Base-by-base conservation (phyloP, 1,140 invertebrate species). In the Drosophila micromelanica region DNA sequence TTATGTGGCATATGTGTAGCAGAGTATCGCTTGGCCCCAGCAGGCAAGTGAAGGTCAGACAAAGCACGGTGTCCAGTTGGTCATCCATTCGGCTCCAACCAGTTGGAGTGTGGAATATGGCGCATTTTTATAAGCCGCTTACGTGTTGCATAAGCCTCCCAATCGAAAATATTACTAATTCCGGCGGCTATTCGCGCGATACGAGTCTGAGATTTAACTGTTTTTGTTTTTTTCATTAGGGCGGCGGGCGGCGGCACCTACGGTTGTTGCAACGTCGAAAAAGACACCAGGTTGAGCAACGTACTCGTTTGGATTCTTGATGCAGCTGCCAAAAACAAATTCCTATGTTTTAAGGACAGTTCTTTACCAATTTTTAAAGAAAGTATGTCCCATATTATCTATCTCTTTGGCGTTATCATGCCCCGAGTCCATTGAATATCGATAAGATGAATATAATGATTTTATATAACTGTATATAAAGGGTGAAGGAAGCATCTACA, bases 21-120 rank as follows among this genome's bases (percentile, higher is more conserved):
- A 38, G 38, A 32, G 51, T 45, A 27, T 9, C 46, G 35, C 35
- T 42, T 9, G 6, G 5, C 35, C 42, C 20, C 30, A 27, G 59
- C 68, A 55, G 37, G 59, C 68, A 55, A 70, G 51, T 71, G 68
- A 71, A 71, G 68, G 68, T 71, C 68, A 49, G 3, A 40, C 57
- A n/a, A 43, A 57, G 38, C 20, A 5, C 30, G 11, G 27, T 23
- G 40, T 17, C 30, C 56, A 37, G 30, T 32, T 54, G 27, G n/a
- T n/a, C 23, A 11, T 30, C 23, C 54, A 42, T 15, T 30, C 8
- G 54, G 32, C 20, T 61, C 46, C 46, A 27, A 5, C 23, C 5
- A 6, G 48, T 35, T 51, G 7, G 27, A 15, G 30, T 35, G 48
- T 51, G 7, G 13, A 27, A 27, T 51, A 30, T 15, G 30, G 30